phyloP scores from a whole-genome alignment of 2,113 vertebrate genomes.

The Ia io region DNA sequence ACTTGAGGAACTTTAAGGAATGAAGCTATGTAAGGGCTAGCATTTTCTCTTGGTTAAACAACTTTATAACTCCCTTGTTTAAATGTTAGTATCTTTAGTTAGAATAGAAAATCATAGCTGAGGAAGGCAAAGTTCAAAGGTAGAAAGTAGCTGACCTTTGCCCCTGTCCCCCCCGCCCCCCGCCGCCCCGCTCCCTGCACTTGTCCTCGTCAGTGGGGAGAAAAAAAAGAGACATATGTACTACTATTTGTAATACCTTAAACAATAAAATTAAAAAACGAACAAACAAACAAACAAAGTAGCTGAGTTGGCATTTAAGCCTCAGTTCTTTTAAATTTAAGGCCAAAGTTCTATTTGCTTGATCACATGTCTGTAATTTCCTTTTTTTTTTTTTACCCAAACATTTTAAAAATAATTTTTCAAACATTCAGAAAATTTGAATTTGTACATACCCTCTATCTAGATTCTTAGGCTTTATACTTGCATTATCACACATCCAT shows the following conservation, averaged over 20 bases:
- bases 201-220: too few species aligned
- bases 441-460: neutral
- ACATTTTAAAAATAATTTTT: neutral
- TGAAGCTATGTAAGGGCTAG: neutral
- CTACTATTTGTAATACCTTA: too few species aligned
- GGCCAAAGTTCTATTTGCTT: neutral
- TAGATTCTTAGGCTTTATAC: neutral
- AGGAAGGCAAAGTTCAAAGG: neutral
- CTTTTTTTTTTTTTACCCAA: neutral
- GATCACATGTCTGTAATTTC: neutral
- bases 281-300: neutral
- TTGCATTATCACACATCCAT: neutral
- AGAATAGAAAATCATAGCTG: neutral
- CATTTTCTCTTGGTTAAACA: neutral
- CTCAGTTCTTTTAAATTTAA: neutral
- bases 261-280: too few species aligned
- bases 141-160: neutral
- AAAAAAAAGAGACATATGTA: too few species aligned
- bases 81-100: neutral
- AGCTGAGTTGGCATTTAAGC: neutral
- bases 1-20: neutral
- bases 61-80: neutral
- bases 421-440: neutral
- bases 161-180: too few species aligned
- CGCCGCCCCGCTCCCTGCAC: too few species aligned